Base-by-base conservation (phyloP, 2,888 invertebrate genomes). In the Lasioglossum oenotherae region DNA sequence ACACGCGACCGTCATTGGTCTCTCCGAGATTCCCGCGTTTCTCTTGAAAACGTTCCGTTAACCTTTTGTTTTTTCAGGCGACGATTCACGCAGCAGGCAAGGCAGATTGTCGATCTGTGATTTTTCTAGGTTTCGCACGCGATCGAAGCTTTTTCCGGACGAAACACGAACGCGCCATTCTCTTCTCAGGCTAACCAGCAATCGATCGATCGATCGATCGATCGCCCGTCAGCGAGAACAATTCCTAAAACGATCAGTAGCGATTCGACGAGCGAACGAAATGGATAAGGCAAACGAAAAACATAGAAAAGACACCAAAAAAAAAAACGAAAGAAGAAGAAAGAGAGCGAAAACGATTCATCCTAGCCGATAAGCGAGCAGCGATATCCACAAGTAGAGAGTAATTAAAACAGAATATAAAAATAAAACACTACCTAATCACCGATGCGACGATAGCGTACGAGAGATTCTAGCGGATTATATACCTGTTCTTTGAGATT, bases 401-500 rank as follows among this genome's bases (percentile, higher is more conserved):
- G 79, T 73, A 81, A 81, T 75, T 80, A 64, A 64, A 53, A n/a
- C 10, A 53, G 2, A 23, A 23, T n/a, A n/a, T n/a, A 23, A 10
- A 53, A 23, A 23, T 6, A 53, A n/a, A n/a, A 53, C 27, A 64
- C 78, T 84, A 87, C 64, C 72, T 78, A 75, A 77, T 78, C 79
- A 72, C 82, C 31, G 76, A 35, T 71, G 27, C 76, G 84, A 73
- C 35, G 80, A 73, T 64, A 83, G 72, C 73, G 38, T 49, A 76
- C 53, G 53, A 85, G 76, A 72, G 60, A 72, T 46, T 82, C 14
- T 84, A 81, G 86, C 77, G 78, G 23, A 84, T 85, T 81, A 80
- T 73, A 81, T 87, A 90, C 84, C 82, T 86, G 86, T 90, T 90
- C 86, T 90, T 69, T 80, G 78, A 84, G 82, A 82, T 86, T 90